Evolutionary conservation across 1,140 invertebrate genomes (phyloP), one percentile per base, ranked within the genome.

Genomic region (Magallana angulata): DNA sequence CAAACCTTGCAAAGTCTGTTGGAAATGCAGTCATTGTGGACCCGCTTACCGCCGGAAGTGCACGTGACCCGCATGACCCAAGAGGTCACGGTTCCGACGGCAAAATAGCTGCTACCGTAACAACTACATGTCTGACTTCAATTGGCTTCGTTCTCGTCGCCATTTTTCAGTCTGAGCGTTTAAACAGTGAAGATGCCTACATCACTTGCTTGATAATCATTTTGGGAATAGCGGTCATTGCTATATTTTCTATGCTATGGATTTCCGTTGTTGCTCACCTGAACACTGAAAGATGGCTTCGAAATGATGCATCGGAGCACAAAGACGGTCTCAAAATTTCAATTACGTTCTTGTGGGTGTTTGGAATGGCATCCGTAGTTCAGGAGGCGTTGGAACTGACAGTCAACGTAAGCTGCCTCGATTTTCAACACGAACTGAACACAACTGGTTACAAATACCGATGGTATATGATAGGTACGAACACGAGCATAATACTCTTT

Each of bases 91-190:
- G 16, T n/a, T 57, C 81, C 12, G 81, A 82, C 18, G 81, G 81
- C 3, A n/a, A 58, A 8, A 57, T 82, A 58, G 81, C 36, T 6
- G 48, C 81, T 5, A 82, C 57, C 4, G 81, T 82, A 4, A 82
- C 81, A 36, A 82, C n/a, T 12, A 58, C 81, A 8, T 82, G 81
- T 57, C 48, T 82, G 6, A 82, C 81, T 56, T 57, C 81, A 11
- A 82, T 82, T 58, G n/a, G 48, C 14, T 82, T 82, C 81, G 81
- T 82, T n/a, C 48, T 82, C 48, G 57, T 82, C 81, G 81, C 48
- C 4, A 56, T 82, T 11, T 82, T 57, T 82, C n/a, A 12, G 5
- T 8, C 36, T 14, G 57, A 82, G 57, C 81, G 57, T 7, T 57
- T 56, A 6, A 30, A 82, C 16, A 58, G 18, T 57, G 57, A 57